phyloP scores from a whole-genome alignment of 2,888 invertebrate genomes.

The Tethea ocularis region DNA sequence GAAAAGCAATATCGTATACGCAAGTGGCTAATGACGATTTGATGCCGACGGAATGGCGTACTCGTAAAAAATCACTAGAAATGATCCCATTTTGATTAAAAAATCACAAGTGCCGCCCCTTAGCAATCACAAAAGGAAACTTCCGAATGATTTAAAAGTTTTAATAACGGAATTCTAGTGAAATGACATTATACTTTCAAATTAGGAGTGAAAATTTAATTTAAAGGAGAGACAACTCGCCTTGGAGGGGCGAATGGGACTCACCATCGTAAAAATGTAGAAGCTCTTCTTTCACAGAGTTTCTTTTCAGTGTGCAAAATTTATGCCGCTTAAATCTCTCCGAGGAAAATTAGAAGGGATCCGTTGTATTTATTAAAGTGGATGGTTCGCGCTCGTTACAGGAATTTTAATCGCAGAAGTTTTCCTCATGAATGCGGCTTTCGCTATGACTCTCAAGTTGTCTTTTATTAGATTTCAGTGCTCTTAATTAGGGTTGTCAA shows the following conservation, averaged over 20 bases:
- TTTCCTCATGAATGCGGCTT: slow-evolving; percentile 80
- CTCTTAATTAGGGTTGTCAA: slow-evolving; percentile 76
- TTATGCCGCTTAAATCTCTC: slow-evolving; percentile 81
- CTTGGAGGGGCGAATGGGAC: slow-evolving; percentile 78
- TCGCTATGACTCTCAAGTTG: slow-evolving; percentile 72
- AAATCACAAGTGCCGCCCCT: slow-evolving; percentile 78
- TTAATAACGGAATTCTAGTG: slow-evolving; percentile 84
- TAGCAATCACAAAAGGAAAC: slow-evolving; percentile 66
- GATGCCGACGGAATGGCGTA: slow-evolving; percentile 74
- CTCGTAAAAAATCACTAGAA: slow-evolving; percentile 83
- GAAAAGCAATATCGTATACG: slow-evolving; percentile 81
- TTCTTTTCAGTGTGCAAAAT: slow-evolving; percentile 81
- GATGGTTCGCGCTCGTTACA: slow-evolving; percentile 78
- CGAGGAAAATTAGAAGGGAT: slow-evolving; percentile 78
- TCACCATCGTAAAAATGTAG: slow-evolving; percentile 80
- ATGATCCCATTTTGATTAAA: slow-evolving; percentile 83
- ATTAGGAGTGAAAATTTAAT: slow-evolving; percentile 85
- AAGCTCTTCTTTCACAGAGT: slow-evolving; percentile 79
- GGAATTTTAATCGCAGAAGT: slow-evolving; percentile 81
- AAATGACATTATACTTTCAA: slow-evolving; percentile 85
- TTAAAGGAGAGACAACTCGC: slow-evolving; percentile 83
- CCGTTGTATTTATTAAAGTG: slow-evolving; percentile 77
- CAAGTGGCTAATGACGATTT: slow-evolving; percentile 82
- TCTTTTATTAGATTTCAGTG: slow-evolving; percentile 79
- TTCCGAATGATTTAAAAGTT: slow-evolving; percentile 84